phyloP scores from a whole-genome alignment of 2,797 vertebrate species.

The Pangasius larnaudii region DNA sequence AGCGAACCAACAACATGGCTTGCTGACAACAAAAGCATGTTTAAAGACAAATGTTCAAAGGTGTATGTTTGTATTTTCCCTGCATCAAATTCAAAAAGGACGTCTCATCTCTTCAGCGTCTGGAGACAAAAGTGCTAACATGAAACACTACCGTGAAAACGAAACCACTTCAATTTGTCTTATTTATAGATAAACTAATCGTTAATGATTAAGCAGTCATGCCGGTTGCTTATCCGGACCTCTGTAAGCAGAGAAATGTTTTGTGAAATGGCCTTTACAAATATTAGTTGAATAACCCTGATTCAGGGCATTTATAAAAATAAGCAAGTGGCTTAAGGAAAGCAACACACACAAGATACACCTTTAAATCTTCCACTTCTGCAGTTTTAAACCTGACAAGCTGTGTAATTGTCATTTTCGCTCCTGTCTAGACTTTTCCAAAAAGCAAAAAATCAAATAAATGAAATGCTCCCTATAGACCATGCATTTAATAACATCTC shows the following conservation, averaged over 20 bases:
- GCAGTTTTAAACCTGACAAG: background rate
- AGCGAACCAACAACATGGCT: no score
- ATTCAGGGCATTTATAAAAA: background rate
- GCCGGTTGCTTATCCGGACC: no score
- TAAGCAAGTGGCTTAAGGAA: background rate
- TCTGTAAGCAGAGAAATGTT: background rate
- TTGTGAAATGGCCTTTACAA: background rate
- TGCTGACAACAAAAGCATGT: no score
- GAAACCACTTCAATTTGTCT: background rate
- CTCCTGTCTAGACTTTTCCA: background rate
- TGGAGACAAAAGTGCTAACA: background rate
- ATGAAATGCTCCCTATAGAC: background rate
- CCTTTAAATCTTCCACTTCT: background rate
- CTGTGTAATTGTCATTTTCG: background rate
- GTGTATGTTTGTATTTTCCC: background rate
- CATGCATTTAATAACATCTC: conserved; percentile 2
- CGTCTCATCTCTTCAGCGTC: background rate
- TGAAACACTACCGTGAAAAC: background rate
- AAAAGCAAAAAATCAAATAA: background rate
- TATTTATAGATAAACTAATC: background rate
- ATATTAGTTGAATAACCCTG: background rate
- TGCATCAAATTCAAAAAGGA: background rate
- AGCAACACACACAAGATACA: background rate
- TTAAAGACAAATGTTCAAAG: background rate
- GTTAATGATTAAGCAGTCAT: no score